Conservation (phyloP, 2,888 invertebrate genomes). For the Thelaira solivaga region DNA sequence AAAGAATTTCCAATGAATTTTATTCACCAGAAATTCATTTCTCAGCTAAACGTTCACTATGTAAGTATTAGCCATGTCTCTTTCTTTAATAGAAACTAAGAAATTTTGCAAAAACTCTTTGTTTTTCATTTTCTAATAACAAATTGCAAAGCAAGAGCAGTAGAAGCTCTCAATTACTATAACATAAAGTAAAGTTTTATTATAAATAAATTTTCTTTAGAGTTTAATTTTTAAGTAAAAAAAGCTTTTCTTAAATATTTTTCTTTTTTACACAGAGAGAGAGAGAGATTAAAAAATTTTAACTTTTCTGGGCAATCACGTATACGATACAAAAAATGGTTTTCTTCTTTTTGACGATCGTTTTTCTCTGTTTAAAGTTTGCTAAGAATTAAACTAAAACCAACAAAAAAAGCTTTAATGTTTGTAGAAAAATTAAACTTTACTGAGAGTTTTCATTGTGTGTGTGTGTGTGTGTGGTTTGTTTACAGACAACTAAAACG, state of each 20-base stretch:
- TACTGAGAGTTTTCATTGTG: neutral
- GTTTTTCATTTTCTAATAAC: neutral
- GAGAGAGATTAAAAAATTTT: neutral
- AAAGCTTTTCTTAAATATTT: slow-evolving; percentile 15
- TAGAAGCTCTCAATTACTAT: neutral
- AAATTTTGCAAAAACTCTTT: too few species aligned
- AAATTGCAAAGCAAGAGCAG: too few species aligned
- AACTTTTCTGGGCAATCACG: slow-evolving; percentile 19
- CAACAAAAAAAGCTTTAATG: slow-evolving; percentile 17
- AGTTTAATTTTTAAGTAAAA: neutral
- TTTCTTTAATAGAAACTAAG: too few species aligned
- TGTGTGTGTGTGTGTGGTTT: slow-evolving; percentile 2
- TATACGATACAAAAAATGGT: slow-evolving; percentile 11
- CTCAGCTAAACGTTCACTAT: too few species aligned
- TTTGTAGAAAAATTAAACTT: neutral
- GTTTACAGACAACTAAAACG: slow-evolving; percentile 24
- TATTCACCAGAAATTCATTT: too few species aligned
- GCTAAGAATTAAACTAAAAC: slow-evolving; percentile 33
- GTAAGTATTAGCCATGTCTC: too few species aligned
- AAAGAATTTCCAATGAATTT: too few species aligned
- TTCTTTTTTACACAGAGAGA: neutral
- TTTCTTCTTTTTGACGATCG: neutral
- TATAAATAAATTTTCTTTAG: slow-evolving; percentile 18
- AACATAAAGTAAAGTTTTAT: slow-evolving; percentile 26
- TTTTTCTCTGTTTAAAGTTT: neutral